A percentile compares a stretch with the other conserved stretches of the same genome.
phyloP scores from a whole-genome alignment of 2,888 invertebrate genomes.

The Trypoxylon attenuatum region DNA sequence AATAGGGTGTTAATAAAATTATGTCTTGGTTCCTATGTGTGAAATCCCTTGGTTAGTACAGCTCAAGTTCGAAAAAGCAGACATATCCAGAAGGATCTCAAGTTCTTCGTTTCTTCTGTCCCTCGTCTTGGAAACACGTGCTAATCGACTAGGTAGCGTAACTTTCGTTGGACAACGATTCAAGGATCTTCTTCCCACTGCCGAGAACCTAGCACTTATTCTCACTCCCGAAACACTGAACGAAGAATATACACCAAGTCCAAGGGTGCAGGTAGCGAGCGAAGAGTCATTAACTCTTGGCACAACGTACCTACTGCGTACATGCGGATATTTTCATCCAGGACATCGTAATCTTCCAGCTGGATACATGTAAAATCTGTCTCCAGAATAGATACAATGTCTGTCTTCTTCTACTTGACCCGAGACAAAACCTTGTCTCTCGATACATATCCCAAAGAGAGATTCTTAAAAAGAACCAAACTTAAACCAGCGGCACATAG shows the following conservation, averaged over 20 bases:
- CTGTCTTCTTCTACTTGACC: no score
- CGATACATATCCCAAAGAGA: slow-evolving; percentile 2
- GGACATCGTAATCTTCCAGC: not conserved
- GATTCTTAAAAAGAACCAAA: slow-evolving; percentile 8
- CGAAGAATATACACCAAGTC: slow-evolving; percentile 10
- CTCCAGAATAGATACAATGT: not conserved
- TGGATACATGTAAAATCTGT: not conserved
- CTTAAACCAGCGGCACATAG: slow-evolving; percentile 19
- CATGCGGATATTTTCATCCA: no score
- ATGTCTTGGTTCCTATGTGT: slow-evolving; percentile 1
- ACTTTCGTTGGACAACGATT: not conserved
- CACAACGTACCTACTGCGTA: not conserved
- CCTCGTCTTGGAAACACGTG: slow-evolving; percentile 17
- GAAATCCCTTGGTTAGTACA: slow-evolving; percentile 21
- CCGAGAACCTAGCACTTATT: slow-evolving; percentile 43
- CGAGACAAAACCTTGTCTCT: not conserved
- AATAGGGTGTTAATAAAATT: slow-evolving; percentile 22
- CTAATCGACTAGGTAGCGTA: slow-evolving; percentile 33
- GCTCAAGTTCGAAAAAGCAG: slow-evolving; percentile 8
- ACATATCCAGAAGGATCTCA: no score
- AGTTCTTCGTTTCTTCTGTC: slow-evolving; percentile 2
- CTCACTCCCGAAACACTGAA: slow-evolving; percentile 47
- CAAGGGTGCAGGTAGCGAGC: slow-evolving; percentile 34
- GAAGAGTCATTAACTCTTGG: slow-evolving; percentile 6
- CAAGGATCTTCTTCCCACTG: slow-evolving; percentile 20